These are phyloP conservation scores for Amphilophus citrinellus DNA, from an alignment of 2,113 vertebrate genomes.

Conservation along the genomic window DNA sequence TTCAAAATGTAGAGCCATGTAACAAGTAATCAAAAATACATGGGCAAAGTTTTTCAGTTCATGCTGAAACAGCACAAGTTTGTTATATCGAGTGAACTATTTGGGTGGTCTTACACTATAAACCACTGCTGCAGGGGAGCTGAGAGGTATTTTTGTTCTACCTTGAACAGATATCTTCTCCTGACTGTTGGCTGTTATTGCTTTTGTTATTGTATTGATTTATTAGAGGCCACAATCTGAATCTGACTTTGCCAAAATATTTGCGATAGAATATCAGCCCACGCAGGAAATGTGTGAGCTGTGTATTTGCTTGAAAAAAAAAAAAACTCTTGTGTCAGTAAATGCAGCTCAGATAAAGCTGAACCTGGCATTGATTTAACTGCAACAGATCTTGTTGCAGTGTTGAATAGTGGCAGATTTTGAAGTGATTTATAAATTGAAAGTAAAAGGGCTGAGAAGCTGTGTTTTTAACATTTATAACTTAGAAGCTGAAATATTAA, in stretches of 20 bases:
- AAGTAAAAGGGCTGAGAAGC: constrained; percentile 11
- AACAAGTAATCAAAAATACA: background rate
- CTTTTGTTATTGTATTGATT: background rate
- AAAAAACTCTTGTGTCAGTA: background rate
- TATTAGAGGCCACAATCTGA: constrained; percentile 2
- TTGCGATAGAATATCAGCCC: background rate
- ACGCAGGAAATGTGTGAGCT: background rate
- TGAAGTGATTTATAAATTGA: background rate
- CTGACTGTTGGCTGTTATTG: background rate
- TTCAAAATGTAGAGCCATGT: background rate
- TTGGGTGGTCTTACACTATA: constrained; percentile 48
- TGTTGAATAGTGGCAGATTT: background rate
- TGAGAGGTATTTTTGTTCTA: constrained; percentile 27
- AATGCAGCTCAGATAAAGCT: background rate
- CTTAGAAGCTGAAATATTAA: constrained; percentile 34
- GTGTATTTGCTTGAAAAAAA: background rate
- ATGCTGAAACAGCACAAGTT: constrained; percentile 14
- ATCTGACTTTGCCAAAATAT: background rate
- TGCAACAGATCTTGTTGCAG: background rate
- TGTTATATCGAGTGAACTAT: background rate
- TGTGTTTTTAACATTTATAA: background rate
- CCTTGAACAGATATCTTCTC: constrained; percentile 40
- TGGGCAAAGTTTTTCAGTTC: background rate
- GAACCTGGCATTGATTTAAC: constrained; percentile 4
- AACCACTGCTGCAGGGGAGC: constrained; percentile 40